Base-by-base conservation (phyloP, 1,140 invertebrate genomes). In the Drosophila parabipectinata region DNA sequence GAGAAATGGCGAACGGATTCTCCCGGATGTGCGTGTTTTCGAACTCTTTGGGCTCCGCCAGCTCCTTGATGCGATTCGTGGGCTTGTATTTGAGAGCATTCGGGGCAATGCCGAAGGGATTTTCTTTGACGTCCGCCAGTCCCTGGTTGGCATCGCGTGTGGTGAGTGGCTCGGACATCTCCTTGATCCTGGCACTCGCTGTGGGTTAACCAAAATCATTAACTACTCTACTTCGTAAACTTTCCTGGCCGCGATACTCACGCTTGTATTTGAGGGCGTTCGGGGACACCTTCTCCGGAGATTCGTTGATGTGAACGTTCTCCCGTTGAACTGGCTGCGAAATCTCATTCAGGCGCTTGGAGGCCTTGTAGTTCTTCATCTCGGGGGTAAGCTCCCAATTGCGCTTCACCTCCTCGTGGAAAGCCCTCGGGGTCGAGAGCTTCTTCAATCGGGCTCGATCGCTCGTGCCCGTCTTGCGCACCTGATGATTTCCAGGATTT, bases 41-140 rank as follows among this genome's bases (percentile, higher is more conserved):
- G 45, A 82, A 91, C 37, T 91, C 89, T 37, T 89, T 91, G 7
- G 93, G 92, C 72, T 93, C 93, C 7, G 93, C 92, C 54, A 93
- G 72, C 61, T 93, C 91, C 48, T 92, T 77, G 53, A 93, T 93
- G 47, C 93, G 89, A 0, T 84, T 58, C 5, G 92, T 81, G 21
- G 92, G 51, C 61, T 92, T 92, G 59, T 93, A 93, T 48, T 93
- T 93, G 21, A 91, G 77, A 0, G 90, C 90, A 54, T 91, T 91
- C 1, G 84, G 76, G 3, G 90, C 75, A 44, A 91, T 87, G 7
- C 45, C 52, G 21, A 91, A 91, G 0, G 90, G 90, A 64, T 91
- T 79, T n/a, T 90, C 90, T 34, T 80, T 87, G 15, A 90, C 37
- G 26, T 91, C 90, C 5, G 68, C 55, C 12, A 67, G 28, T 0